Percentiles rank a stretch among this genome's conserved stretches.
Conservation (phyloP, 2,113 vertebrate species). For the Pungitius pungitius region DNA sequence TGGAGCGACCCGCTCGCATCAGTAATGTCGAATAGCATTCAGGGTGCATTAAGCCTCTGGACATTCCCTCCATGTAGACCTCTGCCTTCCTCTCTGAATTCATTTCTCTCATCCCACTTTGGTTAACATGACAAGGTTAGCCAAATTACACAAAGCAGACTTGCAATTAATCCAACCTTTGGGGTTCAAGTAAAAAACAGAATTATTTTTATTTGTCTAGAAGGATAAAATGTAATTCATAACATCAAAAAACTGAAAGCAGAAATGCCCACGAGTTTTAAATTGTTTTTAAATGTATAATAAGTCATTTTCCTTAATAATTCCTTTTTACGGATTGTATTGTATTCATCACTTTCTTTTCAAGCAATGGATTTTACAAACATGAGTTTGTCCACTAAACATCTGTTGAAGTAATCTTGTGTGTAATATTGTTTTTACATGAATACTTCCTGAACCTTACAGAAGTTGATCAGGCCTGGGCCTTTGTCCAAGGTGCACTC, state of each 20-base stretch:
- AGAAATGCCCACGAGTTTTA: neutral
- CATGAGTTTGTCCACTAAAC: neutral
- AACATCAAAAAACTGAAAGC: slow-evolving; percentile 8
- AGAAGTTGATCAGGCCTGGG: neutral
- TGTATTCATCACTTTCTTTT: neutral
- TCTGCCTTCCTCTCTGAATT: slow-evolving; percentile 15
- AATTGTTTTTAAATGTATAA: neutral
- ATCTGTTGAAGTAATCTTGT: neutral
- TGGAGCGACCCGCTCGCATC: slow-evolving; percentile 57
- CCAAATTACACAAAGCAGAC: neutral
- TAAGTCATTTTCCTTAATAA: neutral
- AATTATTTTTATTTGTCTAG: neutral
- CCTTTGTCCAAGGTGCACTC: neutral
- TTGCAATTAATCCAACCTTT: neutral
- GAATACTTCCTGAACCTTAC: neutral
- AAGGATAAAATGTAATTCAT: neutral
- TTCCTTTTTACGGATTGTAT: neutral
- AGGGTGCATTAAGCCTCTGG: slow-evolving; percentile 70
- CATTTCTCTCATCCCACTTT: slow-evolving; percentile 11
- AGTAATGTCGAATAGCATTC: slow-evolving; percentile 69
- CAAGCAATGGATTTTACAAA: neutral
- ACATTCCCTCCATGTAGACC: slow-evolving; percentile 45
- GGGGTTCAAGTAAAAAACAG: neutral
- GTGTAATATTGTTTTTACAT: neutral
- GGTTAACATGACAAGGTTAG: neutral